Conservation (phyloP, 2,888 invertebrate genomes). For the Phengaris arion region DNA sequence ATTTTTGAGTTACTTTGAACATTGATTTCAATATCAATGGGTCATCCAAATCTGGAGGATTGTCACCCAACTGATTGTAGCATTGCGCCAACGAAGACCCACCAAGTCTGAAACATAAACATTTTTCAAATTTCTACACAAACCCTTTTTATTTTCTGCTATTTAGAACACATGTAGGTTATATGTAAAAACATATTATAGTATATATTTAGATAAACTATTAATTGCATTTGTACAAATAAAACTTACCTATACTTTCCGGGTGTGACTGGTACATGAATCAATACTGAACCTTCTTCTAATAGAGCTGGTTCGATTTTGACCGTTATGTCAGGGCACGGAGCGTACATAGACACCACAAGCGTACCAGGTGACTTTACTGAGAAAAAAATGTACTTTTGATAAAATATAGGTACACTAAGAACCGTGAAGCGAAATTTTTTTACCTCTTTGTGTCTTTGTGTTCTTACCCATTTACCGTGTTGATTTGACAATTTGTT, state of each 20-base stretch:
- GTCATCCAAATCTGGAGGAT: slow-evolving; percentile 88
- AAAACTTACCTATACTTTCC: slow-evolving; percentile 79
- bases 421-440: too few species aligned
- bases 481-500: too few species aligned
- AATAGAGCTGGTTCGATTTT: slow-evolving; percentile 95
- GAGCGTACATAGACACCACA: slow-evolving; percentile 97
- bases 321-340: slow-evolving; percentile 92
- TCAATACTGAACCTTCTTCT: slow-evolving; percentile 81
- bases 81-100: slow-evolving; percentile 96
- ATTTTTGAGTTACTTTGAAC: slow-evolving; percentile 90
- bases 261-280: slow-evolving; percentile 88
- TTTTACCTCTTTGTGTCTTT: too few species aligned
- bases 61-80: slow-evolving; percentile 89
- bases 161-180: too few species aligned
- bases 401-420: not conserved
- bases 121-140: not conserved
- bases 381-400: slow-evolving; percentile 32
- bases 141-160: too few species aligned
- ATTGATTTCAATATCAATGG: slow-evolving; percentile 83
- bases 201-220: too few species aligned
- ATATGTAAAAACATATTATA: too few species aligned
- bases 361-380: slow-evolving; percentile 92
- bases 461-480: too few species aligned
- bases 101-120: slow-evolving; percentile 82
- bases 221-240: not conserved